Conservation (phyloP, 2,113 vertebrate species). For the Albula glossodonta region DNA sequence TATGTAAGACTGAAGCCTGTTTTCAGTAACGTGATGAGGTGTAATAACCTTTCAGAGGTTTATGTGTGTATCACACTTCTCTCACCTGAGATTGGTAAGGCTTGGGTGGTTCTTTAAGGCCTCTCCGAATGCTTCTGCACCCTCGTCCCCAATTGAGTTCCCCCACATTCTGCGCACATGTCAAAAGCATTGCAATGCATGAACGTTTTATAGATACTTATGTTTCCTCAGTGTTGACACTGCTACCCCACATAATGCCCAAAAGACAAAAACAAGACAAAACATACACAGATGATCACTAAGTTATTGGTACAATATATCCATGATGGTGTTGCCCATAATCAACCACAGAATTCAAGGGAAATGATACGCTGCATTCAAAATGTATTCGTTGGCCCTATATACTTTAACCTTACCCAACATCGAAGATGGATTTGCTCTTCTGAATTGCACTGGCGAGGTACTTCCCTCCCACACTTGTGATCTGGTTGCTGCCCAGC, state of each 20-base stretch:
- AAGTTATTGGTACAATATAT: background rate
- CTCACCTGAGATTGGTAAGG: constrained; percentile 83
- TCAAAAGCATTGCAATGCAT: constrained; percentile 19
- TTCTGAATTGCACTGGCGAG: constrained; percentile 82
- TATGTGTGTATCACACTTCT: background rate
- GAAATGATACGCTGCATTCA: no score
- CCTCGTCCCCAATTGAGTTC: constrained; percentile 86
- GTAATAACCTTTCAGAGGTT: background rate
- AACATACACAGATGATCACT: background rate
- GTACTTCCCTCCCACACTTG: constrained; percentile 76
- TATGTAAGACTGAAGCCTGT: background rate
- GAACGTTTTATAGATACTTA: background rate
- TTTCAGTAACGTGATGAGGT: background rate
- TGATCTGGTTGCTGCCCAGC: constrained; percentile 88
- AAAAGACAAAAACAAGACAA: background rate
- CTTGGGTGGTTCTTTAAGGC: constrained; percentile 82
- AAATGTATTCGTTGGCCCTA: no score
- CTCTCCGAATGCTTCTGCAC: constrained; percentile 86
- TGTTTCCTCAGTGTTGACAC: background rate
- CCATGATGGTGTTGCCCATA: background rate
- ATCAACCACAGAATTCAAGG: background rate
- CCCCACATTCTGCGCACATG: constrained; percentile 88
- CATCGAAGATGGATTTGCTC: constrained; percentile 82
- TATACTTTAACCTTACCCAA: constrained; percentile 75
- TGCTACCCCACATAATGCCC: background rate